Base-by-base conservation (phyloP, 2,113 vertebrate species). In the Poeciliopsis retropinna region DNA sequence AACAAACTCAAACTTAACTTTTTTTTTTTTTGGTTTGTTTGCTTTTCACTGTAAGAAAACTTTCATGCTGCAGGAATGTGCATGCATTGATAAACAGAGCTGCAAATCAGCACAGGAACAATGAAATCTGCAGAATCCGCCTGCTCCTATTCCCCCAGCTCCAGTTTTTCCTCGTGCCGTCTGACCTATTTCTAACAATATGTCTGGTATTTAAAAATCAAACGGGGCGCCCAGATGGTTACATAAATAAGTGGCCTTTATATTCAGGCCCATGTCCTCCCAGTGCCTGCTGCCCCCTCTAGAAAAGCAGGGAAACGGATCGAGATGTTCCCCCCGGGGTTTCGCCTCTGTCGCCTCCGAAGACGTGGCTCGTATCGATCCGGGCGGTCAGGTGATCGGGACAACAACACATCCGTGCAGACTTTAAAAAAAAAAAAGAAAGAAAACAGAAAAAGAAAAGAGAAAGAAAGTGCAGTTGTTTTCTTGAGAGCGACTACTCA, bases 171-270 rank as follows among this genome's bases (percentile, higher is more conserved):
- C 64, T 77, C 64, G 60, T 51, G 67, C 69, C 70, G 78, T 88
- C 89, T 94, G 92, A 91, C 93, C 91, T 87, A 92, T 92, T 93
- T 92, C 76, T 86, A 47, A 64, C 80, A 79, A 72, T 34, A 76
- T 81, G 87, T 81, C 86, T 90, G 86, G 15, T 82, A 71, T 74
- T 78, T 64, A 78, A 81, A 78, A 83, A 84, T 63, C 63, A 76
- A 84, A 70, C 9, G 25, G 78, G 67, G 72, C 69, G 75, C 65
- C 51, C 67, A 51, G 67, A 72, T 83, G 86, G 82, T 90, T 86
- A 85, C 85, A 91, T 85, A 90, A 91, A 92, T 81, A 91, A 91
- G 87, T 91, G 87, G 84, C 89, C 86, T 90, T 87, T 89, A 64
- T 83, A 72, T 85, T 60, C 88, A 88, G 90, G 90, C 90, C 92